These are phyloP conservation scores for Bombus superbus DNA, from an alignment of 1,140 invertebrate species.

Conservation along the genomic window DNA sequence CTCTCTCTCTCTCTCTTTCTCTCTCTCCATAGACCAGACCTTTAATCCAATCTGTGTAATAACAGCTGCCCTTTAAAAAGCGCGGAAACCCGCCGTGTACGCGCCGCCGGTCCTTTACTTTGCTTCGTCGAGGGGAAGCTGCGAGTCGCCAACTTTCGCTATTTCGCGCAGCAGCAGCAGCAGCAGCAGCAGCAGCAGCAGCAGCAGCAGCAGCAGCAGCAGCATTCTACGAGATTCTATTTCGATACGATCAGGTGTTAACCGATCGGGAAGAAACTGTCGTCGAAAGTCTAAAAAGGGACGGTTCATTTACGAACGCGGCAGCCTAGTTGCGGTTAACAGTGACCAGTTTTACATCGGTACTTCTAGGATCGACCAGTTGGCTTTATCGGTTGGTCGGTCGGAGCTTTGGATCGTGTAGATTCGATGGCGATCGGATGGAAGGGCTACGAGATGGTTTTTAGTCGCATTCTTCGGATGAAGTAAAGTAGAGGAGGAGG, in stretches of 20 bases:
- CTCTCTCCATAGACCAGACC: slow-evolving; percentile 64
- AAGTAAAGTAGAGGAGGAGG: neutral
- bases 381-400: neutral
- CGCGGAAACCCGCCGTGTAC: slow-evolving; percentile 46
- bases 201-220: neutral
- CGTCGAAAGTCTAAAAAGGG: too few species aligned
- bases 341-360: neutral
- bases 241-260: neutral
- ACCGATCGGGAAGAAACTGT: too few species aligned
- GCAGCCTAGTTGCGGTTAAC: too few species aligned
- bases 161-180: neutral
- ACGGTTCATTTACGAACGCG: too few species aligned
- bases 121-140: neutral
- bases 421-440: neutral
- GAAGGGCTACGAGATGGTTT: neutral
- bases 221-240: neutral
- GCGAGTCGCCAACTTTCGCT: neutral
- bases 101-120: slow-evolving; percentile 39
- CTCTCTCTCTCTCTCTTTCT: neutral
- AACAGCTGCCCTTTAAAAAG: slow-evolving; percentile 74
- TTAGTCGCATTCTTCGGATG: slow-evolving; percentile 11
- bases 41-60: slow-evolving; percentile 78
- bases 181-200: too few species aligned
- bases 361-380: neutral
- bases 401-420: neutral